Evolutionary conservation across 2,113 vertebrate species (phyloP), one percentile per base, ranked within the genome.

Genomic region (Takifugu flavidus): DNA sequence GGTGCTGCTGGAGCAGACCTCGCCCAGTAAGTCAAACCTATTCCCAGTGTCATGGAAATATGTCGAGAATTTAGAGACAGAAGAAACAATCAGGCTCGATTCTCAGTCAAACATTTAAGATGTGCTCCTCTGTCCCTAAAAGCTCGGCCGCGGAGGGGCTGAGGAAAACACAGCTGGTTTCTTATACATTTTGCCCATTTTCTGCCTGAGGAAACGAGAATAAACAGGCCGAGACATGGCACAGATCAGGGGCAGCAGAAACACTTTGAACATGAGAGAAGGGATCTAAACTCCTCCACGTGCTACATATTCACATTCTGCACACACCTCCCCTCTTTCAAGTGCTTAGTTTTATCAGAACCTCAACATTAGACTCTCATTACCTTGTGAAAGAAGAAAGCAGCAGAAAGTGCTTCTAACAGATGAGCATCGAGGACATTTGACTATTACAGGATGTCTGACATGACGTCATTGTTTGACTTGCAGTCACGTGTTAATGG

Each of bases 111-210:
- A 51, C 59, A 44, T 61, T 55, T 58, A 72, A 65, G 5, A 12
- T 25, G 46, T 1, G 34, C 57, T 62, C 26, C 54, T 54, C 11
- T 66, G 10, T 57, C 34, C 57, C 12, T 61, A 15, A 59, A 57
- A 82, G 67, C 68, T 67, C 58, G 53, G 61, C 13, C 42, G 51
- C 56, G n/a, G 12, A 13, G 56, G 77, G 85, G 84, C 74, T 79
- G 76, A 83, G 79, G 78, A 62, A 83, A 82, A 83, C 2, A 83
- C 77, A 85, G 86, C 85, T 79, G 70, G 57, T 52, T 70, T 79
- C 57, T 88, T 85, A 89, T 87, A 81, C 87, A 31, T 31, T 31
- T 77, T 72, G 51, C 49, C 65, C 77, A 69, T 78, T 80, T 64
- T 51, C 72, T 55, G 74, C 49, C 65, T 65, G 62, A 59, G 60